phyloP scores from a whole-genome alignment of 2,888 invertebrate genomes.

The Xylocampa areola region DNA sequence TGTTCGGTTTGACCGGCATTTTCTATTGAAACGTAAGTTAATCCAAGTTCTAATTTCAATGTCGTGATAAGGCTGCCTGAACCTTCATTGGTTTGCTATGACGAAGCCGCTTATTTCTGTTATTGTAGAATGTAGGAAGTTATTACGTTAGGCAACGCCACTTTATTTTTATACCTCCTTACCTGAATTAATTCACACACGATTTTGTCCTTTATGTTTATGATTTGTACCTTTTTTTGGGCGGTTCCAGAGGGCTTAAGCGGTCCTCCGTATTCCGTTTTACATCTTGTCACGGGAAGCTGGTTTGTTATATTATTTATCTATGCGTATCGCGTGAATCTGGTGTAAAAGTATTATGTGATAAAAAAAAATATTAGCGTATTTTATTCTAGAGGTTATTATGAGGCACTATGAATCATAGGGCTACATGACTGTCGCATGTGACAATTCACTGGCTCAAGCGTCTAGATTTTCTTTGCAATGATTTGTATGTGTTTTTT shows the following conservation, averaged over 20 bases:
- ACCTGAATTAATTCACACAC: slow-evolving; percentile 22
- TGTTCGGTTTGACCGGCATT: slow-evolving; percentile 40
- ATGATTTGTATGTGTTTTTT: no score
- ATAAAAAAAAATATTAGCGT: slow-evolving; percentile 7
- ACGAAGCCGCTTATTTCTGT: slow-evolving; percentile 77
- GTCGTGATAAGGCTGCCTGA: slow-evolving; percentile 56
- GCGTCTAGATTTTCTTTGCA: background rate
- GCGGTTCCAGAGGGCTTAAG: slow-evolving; percentile 55
- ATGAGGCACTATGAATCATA: slow-evolving; percentile 39
- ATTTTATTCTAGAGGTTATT: slow-evolving; percentile 31
- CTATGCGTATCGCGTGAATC: slow-evolving; percentile 20
- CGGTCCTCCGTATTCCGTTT: slow-evolving; percentile 18
- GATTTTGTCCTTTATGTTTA: slow-evolving; percentile 2
- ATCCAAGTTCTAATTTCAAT: slow-evolving; percentile 32
- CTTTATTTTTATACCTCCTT: slow-evolving; percentile 9
- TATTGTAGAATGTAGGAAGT: slow-evolving; percentile 58
- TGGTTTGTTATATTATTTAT: slow-evolving; percentile 20
- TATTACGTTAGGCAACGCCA: slow-evolving; percentile 3
- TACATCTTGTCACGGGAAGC: slow-evolving; percentile 9
- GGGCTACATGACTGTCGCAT: slow-evolving; percentile 27
- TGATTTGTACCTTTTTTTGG: slow-evolving; percentile 42
- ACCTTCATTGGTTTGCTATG: slow-evolving; percentile 63
- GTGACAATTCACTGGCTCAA: slow-evolving; percentile 26
- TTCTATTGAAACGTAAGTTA: slow-evolving; percentile 64
- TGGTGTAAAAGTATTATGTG: slow-evolving; percentile 15